Percentiles rank a stretch among this genome's conserved stretches.
These are phyloP conservation scores for Euthynnus affinis DNA, from an alignment of 2,797 vertebrate genomes.

Conservation along the genomic window DNA sequence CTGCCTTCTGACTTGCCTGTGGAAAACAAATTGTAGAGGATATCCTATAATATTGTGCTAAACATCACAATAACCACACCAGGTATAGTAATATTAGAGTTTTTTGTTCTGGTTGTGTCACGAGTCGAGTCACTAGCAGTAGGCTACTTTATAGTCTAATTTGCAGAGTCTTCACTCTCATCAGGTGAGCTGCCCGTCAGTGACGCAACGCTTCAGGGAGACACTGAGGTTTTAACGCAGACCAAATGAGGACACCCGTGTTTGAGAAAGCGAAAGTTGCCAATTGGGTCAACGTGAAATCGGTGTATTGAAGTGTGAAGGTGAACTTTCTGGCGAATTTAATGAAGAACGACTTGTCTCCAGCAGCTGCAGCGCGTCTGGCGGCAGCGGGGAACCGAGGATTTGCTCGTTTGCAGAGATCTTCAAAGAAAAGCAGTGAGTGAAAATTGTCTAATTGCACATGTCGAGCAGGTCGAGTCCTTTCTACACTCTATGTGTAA, in stretches of 20 bases:
- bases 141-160: neutral
- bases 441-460: neutral
- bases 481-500: neutral
- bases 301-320: neutral
- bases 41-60: too few species aligned
- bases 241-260: neutral
- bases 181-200: slow-evolving; percentile 14
- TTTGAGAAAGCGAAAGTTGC: neutral
- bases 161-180: neutral
- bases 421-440: slow-evolving; percentile 46
- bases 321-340: neutral
- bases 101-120: neutral
- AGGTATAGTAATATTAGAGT: too few species aligned
- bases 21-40: too few species aligned
- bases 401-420: neutral
- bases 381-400: slow-evolving; percentile 13
- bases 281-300: slow-evolving; percentile 6
- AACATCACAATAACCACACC: too few species aligned
- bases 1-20: neutral
- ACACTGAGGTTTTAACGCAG: neutral
- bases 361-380: neutral
- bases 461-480: neutral
- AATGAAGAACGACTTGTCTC: slow-evolving; percentile 39
- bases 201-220: slow-evolving; percentile 12
- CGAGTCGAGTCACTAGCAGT: too few species aligned